Percentiles rank a stretch among this genome's conserved stretches.
Evolutionary conservation across 2,113 vertebrate genomes (phyloP).

Genomic region (Anser cygnoides): DNA sequence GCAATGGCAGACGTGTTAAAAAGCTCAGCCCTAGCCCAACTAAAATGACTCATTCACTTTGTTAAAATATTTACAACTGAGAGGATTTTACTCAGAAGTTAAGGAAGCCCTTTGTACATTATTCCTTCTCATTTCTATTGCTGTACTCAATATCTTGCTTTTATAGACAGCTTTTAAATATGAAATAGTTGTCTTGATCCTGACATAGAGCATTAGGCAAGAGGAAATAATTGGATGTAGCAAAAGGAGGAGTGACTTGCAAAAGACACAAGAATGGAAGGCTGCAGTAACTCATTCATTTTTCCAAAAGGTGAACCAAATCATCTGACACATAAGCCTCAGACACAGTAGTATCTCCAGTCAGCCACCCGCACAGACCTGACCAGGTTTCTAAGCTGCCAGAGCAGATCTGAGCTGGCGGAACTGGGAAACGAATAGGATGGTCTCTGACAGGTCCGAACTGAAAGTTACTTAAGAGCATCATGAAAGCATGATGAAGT

Average conservation of each 20-base stretch:
- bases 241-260: background rate
- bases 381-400: background rate
- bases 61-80: background rate
- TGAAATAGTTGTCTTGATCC: background rate
- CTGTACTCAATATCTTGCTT: background rate
- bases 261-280: background rate
- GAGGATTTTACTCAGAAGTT: background rate
- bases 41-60: background rate
- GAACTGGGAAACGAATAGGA: background rate
- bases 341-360: background rate
- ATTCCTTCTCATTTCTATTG: background rate
- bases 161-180: background rate
- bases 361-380: background rate
- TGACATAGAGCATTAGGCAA: background rate
- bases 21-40: background rate
- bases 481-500: background rate
- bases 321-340: background rate
- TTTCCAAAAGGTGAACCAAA: background rate
- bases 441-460: background rate
- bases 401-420: background rate
- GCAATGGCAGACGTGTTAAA: background rate
- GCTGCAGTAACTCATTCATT: fast-evolving
- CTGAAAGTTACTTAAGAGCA: background rate
- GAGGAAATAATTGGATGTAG: background rate
- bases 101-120: background rate